Conservation (phyloP, 2,113 vertebrate species). For the Nicator chloris region DNA sequence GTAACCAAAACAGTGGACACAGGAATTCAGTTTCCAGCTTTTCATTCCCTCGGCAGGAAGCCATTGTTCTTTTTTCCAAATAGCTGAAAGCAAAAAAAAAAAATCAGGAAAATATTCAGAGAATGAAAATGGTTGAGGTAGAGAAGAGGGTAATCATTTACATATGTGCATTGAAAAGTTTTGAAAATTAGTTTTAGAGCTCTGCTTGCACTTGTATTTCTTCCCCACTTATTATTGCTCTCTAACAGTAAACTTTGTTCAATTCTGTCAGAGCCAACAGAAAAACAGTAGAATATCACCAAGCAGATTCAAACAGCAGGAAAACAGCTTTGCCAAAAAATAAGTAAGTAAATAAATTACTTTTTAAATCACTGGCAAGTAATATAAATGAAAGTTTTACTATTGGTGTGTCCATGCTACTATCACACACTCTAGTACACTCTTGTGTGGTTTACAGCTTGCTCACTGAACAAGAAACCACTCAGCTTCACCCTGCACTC, state of each 20-base stretch:
- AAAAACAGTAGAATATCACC: background rate
- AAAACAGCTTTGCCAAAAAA: conserved; percentile 53
- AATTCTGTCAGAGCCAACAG: conserved; percentile 37
- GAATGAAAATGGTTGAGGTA: background rate
- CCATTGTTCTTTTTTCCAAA: background rate
- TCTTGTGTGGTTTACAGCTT: background rate
- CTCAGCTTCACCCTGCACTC: background rate
- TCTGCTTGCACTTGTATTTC: background rate
- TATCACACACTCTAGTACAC: background rate
- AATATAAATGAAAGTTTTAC: background rate
- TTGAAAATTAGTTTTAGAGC: background rate
- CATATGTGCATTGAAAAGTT: background rate
- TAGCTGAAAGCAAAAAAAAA: background rate
- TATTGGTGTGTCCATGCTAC: background rate
- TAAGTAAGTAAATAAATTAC: conserved; percentile 56
- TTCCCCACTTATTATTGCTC: background rate
- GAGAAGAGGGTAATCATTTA: background rate
- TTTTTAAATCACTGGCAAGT: conserved; percentile 1
- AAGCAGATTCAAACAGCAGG: conserved; percentile 23
- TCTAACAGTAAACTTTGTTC: conserved; percentile 8
- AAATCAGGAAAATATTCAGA: background rate
- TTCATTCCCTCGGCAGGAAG: background rate
- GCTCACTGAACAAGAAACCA: conserved; percentile 6
- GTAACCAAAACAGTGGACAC: background rate
- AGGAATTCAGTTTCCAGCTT: background rate